Percentiles rank a stretch among this genome's conserved stretches.
phyloP scores from a whole-genome alignment of 2,113 vertebrate species.

The Leptobrachium ailaonicum region DNA sequence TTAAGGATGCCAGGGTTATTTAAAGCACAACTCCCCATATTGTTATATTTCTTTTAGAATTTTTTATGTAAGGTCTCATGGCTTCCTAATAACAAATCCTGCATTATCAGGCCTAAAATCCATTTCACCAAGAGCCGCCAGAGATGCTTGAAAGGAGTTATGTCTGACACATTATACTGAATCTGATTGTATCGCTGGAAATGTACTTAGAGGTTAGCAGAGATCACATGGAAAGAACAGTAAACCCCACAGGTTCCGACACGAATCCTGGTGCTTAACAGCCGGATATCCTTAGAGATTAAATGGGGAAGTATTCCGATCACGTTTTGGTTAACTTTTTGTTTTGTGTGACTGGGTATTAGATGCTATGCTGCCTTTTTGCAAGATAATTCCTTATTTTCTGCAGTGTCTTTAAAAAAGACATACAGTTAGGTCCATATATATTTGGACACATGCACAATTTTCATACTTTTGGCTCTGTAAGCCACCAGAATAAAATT shows the following conservation, averaged over 20 bases:
- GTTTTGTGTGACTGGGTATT: slow-evolving; percentile 32
- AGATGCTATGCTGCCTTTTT: slow-evolving; percentile 26
- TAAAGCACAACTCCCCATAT: not conserved
- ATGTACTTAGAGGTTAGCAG: slow-evolving; percentile 3
- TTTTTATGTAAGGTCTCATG: not conserved
- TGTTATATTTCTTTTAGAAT: not conserved
- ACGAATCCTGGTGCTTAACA: slow-evolving; percentile 30
- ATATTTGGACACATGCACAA: too few relatives aligned
- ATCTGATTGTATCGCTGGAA: not conserved
- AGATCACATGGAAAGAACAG: slow-evolving; percentile 21
- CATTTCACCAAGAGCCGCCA: slow-evolving; percentile 2
- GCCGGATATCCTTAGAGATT: slow-evolving; percentile 26
- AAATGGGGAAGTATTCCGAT: slow-evolving; percentile 19
- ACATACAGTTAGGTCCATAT: not conserved
- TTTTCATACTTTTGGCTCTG: too few relatives aligned
- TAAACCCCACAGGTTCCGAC: slow-evolving; percentile 18
- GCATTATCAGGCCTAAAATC: slow-evolving; percentile 19
- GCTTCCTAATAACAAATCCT: not conserved
- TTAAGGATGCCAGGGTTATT: not conserved
- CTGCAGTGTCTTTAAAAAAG: slow-evolving; percentile 27
- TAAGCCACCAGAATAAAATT: too few relatives aligned
- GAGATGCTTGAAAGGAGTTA: not conserved
- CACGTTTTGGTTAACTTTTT: slow-evolving; percentile 38
- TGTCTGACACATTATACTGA: slow-evolving; percentile 8
- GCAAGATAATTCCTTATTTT: slow-evolving; percentile 25